phyloP scores from a whole-genome alignment of 2,113 vertebrate species.

The Gopherus evgoodei region DNA sequence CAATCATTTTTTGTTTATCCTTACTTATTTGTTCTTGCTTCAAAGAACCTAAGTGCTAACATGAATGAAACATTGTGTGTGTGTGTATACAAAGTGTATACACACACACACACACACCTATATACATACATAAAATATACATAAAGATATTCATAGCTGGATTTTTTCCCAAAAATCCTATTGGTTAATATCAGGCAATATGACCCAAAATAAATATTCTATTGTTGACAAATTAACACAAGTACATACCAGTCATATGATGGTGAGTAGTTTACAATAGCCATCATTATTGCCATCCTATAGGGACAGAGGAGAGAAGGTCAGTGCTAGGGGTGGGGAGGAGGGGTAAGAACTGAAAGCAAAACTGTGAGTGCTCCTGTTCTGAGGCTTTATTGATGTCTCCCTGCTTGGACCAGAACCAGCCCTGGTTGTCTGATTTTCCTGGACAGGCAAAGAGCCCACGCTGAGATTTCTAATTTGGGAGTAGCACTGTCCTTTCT shows the following conservation, averaged over 20 bases:
- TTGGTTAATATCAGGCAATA: neutral
- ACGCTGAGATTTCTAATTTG: neutral
- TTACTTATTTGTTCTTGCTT: neutral
- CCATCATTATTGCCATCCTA: neutral
- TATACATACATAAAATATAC: neutral
- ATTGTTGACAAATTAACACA: neutral
- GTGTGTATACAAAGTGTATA: neutral
- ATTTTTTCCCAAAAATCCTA: neutral
- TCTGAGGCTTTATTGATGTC: neutral
- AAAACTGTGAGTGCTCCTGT: neutral
- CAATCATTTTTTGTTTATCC: neutral
- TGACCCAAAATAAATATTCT: neutral
- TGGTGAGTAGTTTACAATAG: neutral
- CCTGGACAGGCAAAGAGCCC: neutral
- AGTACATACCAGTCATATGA: neutral
- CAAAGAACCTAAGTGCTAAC: neutral
- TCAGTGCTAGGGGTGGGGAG: neutral
- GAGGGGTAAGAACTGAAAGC: neutral
- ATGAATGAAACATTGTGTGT: neutral
- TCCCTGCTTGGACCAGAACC: neutral
- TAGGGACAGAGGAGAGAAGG: neutral
- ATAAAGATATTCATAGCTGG: neutral
- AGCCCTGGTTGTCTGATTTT: neutral
- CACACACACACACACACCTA: fast-evolving
- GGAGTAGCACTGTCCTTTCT: neutral